A percentile compares a stretch with the other conserved stretches of the same genome.
These are phyloP conservation scores for Indri indri DNA, from an alignment of 2,113 vertebrate genomes.

Conservation along the genomic window DNA sequence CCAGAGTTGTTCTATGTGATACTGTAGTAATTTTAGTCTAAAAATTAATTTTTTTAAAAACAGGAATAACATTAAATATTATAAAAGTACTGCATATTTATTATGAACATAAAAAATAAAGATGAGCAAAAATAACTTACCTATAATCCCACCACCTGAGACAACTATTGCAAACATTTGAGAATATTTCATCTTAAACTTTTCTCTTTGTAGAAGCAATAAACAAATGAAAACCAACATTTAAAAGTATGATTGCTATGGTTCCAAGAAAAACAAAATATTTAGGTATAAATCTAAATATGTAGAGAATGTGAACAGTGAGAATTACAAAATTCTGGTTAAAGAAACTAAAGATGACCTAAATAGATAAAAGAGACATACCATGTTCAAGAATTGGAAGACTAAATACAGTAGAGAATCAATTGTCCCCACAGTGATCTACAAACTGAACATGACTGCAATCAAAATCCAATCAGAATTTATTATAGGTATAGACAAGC, in stretches of 20 bases:
- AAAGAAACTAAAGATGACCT: background rate
- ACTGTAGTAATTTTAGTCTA: background rate
- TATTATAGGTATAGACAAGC: background rate
- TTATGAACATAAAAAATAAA: constrained; percentile 29
- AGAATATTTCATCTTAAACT: background rate
- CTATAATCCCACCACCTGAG: background rate
- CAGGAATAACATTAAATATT: background rate
- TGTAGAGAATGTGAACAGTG: background rate
- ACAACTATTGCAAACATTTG: constrained; percentile 11
- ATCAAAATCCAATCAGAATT: background rate
- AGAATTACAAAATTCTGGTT: constrained; percentile 18
- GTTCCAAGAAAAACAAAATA: background rate
- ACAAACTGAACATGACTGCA: background rate
- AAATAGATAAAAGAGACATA: background rate
- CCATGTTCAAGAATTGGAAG: background rate
- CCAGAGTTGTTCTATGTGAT: background rate
- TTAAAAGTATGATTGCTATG: background rate
- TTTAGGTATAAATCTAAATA: background rate
- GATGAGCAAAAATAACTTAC: background rate
- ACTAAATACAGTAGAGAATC: background rate
- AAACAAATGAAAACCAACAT: background rate
- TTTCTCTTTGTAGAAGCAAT: background rate
- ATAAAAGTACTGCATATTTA: background rate
- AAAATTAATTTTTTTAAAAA: background rate
- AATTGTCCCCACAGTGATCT: background rate